These are phyloP conservation scores for Schmidtea mediterranea DNA, from an alignment of 1,140 invertebrate genomes.

Conservation along the genomic window DNA sequence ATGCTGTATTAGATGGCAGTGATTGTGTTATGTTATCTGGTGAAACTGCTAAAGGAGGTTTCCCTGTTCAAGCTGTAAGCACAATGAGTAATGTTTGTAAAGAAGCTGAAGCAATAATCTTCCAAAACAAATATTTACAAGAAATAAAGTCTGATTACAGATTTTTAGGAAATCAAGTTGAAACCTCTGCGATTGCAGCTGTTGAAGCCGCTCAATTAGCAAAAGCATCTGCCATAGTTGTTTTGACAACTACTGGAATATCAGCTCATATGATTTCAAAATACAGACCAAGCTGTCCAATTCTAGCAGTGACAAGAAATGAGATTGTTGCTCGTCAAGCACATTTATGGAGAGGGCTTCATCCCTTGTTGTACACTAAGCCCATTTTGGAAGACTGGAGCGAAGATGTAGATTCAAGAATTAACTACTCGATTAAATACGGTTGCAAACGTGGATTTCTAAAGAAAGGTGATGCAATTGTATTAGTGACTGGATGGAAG, in stretches of 20 bases:
- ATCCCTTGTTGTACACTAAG: conserved; percentile 38
- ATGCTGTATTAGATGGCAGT: too few species aligned
- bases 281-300: conserved; percentile 75
- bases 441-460: conserved; percentile 60
- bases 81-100: conserved; percentile 80
- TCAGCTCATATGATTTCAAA: conserved; percentile 64
- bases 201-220: conserved; percentile 78
- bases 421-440: conserved; percentile 56
- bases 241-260: conserved; percentile 69
- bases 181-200: conserved; percentile 73
- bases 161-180: conserved; percentile 57
- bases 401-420: conserved; percentile 27
- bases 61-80: conserved; percentile 45
- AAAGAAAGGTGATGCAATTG: conserved; percentile 52
- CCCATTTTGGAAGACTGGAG: not conserved
- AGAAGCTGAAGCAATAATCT: conserved; percentile 86
- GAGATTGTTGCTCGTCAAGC: conserved; percentile 61
- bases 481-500: conserved; percentile 82
- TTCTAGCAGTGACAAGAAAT: conserved; percentile 71
- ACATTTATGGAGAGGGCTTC: conserved; percentile 69
- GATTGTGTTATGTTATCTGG: conserved; percentile 36
- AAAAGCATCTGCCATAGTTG: conserved; percentile 63
- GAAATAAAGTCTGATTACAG: conserved; percentile 46
- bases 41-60: conserved; percentile 90
- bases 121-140: conserved; percentile 64